Base-by-base conservation (phyloP, 1,140 invertebrate genomes). In the Saxidomus purpurata region DNA sequence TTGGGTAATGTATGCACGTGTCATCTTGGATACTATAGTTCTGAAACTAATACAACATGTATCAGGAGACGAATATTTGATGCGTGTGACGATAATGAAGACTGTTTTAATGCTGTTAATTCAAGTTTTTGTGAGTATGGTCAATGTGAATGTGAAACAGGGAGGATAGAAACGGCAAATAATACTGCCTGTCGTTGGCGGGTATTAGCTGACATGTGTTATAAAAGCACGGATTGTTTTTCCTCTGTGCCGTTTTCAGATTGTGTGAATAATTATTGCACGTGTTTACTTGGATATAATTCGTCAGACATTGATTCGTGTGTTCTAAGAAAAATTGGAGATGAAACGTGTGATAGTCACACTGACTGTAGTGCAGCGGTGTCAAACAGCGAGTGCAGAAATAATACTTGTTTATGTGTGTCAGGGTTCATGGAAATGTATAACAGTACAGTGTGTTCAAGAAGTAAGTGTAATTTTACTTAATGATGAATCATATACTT, bases 291-390 rank as follows among this genome's bases (percentile, higher is more conserved):
- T 15, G 88, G 83, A 15, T 83, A 77, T 47, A 25, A 74, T 8
- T 28, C 76, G 19, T 15, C 59, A 13, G 38, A 47, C 22, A n/a
- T 36, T 36, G 17, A 67, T 22, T 8, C 40, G 28, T 90, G 82
- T 74, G 15, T 49, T 11, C 55, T 59, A 22, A 47, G 91, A 40
- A 80, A 77, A 55, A 89, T 89, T 22, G 87, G 89, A 13, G 82
- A 83, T 80, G 49, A 52, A 19, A 90, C 69, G 0, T 91, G 89
- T 71, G 22, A 8, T 1, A 40, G 31, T n/a, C 84, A 93, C 49
- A 55, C 31, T 0, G 92, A 93, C 87, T 93, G 92, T 71, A 34
- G 52, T 15, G 87, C 87, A 36, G 90, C 90, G 6, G 87, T 93
- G 31, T 22, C 31, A 55, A 71, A 91, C 67, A 92, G 91, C 25